Conservation (phyloP, 2,888 invertebrate genomes). For the Hypsopygia costalis region DNA sequence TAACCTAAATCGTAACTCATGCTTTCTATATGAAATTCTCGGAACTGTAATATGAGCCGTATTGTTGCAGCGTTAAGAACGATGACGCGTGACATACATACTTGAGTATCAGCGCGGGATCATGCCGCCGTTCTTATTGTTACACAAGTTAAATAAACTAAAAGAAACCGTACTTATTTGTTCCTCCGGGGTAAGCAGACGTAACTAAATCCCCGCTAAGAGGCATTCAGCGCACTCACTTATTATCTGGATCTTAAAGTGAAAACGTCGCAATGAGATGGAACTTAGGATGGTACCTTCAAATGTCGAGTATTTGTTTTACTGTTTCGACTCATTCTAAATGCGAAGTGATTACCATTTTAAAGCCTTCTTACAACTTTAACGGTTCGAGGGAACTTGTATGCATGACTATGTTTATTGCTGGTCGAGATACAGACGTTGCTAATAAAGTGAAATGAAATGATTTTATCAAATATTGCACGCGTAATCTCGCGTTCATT, state of each 20-base stretch:
- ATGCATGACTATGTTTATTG: slow-evolving; percentile 1
- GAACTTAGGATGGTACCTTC: too few relatives aligned
- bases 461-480: slow-evolving; percentile 1
- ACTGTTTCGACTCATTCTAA: slow-evolving; percentile 31
- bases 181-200: slow-evolving; percentile 50
- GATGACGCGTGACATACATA: slow-evolving; percentile 31
- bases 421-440: background rate
- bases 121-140: slow-evolving; percentile 47
- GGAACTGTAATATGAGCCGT: slow-evolving; percentile 35
- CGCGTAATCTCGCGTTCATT: background rate
- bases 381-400: background rate
- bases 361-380: background rate
- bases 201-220: slow-evolving; percentile 29
- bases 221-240: slow-evolving; percentile 19
- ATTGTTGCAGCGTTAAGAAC: slow-evolving; percentile 31
- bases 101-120: slow-evolving; percentile 42
- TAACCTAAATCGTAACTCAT: slow-evolving; percentile 71
- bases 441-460: slow-evolving; percentile 1
- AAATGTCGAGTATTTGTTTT: slow-evolving; percentile 28
- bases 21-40: slow-evolving; percentile 48
- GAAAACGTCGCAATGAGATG: slow-evolving; percentile 17
- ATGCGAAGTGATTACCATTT: slow-evolving; percentile 26
- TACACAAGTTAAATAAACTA: slow-evolving; percentile 57
- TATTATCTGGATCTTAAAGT: slow-evolving; percentile 22
- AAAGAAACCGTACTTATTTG: slow-evolving; percentile 50